Conservation (phyloP, 2,113 vertebrate genomes). For the Peromyscus leucopus region DNA sequence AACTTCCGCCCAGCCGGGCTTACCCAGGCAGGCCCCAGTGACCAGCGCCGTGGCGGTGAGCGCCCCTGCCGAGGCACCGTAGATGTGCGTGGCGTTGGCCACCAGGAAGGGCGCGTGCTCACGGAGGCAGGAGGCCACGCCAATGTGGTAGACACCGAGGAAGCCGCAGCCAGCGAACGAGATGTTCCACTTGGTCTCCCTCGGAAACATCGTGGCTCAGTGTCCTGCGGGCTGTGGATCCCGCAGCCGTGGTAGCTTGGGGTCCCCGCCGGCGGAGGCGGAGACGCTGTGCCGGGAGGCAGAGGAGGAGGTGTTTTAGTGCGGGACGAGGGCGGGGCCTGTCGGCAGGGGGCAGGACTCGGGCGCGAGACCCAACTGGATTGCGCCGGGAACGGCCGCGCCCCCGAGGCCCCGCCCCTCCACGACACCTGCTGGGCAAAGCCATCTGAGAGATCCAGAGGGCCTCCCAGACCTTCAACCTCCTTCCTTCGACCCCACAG, state of each 20-base stretch:
- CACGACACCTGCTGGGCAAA: background rate
- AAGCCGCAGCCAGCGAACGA: slow-evolving; percentile 99
- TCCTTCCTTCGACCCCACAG: background rate
- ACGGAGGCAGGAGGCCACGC: slow-evolving; percentile 95
- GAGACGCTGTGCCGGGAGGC: background rate
- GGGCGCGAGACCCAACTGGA: slow-evolving; percentile 29
- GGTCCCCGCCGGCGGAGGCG: slow-evolving; percentile 37
- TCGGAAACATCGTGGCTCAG: slow-evolving; percentile 91
- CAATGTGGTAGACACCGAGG: slow-evolving; percentile 96
- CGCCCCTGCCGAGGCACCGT: slow-evolving; percentile 97
- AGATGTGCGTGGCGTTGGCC: slow-evolving; percentile 93
- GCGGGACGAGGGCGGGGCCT: background rate
- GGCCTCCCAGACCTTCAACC: background rate
- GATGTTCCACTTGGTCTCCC: slow-evolving; percentile 95
- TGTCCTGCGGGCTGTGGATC: background rate
- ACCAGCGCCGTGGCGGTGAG: slow-evolving; percentile 94
- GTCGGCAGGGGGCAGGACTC: background rate
- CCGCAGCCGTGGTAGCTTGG: accelerated
- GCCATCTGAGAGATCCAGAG: background rate
- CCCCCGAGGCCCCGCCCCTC: slow-evolving; percentile 35
- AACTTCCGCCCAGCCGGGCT: slow-evolving; percentile 62
- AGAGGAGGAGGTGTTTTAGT: background rate
- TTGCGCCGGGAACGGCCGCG: slow-evolving; percentile 49
- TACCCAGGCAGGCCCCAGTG: slow-evolving; percentile 94
- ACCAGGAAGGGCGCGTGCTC: slow-evolving; percentile 96